Conservation (phyloP, 2,797 vertebrate species). For the Coranthus polyacanthus region DNA sequence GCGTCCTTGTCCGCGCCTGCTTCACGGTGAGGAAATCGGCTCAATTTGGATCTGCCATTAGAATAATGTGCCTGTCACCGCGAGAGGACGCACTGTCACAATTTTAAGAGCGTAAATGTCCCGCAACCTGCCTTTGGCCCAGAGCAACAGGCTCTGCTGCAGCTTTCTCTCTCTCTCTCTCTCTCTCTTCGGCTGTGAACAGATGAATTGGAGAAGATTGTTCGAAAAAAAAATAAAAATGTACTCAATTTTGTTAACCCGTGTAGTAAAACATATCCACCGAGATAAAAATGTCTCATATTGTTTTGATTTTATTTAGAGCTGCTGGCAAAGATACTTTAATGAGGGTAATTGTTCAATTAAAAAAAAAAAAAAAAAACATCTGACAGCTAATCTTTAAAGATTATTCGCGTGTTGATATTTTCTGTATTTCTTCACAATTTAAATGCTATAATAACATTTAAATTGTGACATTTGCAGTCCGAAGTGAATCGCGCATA, state of each 20-base stretch:
- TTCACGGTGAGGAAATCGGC: conserved; percentile 45
- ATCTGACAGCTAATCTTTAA: too few species aligned
- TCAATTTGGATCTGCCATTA: conserved; percentile 49
- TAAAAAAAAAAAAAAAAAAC: too few species aligned
- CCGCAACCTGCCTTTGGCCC: conserved; percentile 81
- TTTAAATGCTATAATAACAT: not conserved
- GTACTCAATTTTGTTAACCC: not conserved
- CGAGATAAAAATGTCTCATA: too few species aligned
- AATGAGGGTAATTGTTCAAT: too few species aligned
- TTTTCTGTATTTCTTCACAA: too few species aligned
- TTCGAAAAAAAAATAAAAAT: not conserved
- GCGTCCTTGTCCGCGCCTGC: conserved; percentile 36
- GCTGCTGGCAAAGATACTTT: too few species aligned
- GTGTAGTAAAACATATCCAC: not conserved
- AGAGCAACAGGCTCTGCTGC: conserved; percentile 87
- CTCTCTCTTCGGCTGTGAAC: not conserved
- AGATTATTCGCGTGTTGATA: too few species aligned
- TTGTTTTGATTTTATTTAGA: not conserved
- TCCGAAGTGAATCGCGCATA: not conserved
- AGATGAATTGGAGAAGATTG: conserved; percentile 5
- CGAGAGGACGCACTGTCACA: conserved; percentile 89
- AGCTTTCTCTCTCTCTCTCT: not conserved
- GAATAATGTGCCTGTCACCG: conserved; percentile 79
- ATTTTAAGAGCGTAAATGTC: conserved; percentile 73
- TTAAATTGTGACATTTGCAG: too few species aligned